Evolutionary conservation across 2,888 invertebrate species (phyloP), one percentile per base, ranked within the genome.

Genomic region (Platycnemis pennipes): DNA sequence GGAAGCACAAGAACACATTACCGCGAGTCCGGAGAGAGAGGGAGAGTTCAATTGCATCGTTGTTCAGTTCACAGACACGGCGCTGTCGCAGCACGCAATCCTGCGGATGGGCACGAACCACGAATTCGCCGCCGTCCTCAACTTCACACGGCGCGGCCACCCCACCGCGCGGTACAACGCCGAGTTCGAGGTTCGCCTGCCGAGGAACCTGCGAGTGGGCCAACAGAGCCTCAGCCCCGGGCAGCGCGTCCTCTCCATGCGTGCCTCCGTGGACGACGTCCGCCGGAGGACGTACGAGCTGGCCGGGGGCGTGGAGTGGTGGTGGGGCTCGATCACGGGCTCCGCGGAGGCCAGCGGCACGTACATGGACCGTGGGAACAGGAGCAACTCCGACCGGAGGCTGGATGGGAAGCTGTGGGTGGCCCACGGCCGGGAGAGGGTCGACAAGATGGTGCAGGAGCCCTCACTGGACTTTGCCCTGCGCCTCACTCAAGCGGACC

Each of bases 321-420:
- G 91, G 91, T 91, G 91, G 91, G 63, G 42, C 7, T 44, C 56
- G 11, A 56, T 91, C 13, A 91, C 91, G 8, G 91, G 91, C 0
- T 63, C 91, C 3, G 91, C 91, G 11, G 44, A 4, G 44, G 91
- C 44, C 1, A 22, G 42, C 5, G 91, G 91, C 26, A 91, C 44
- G 1, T 91, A 63, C 91, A 44, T 37, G 37, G 91, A 91, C 63
- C 19, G 44, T 26, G 91, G 91, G 16, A 91, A 91, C 63, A 42
- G 91, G n/a, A 91, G 63, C 69, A 91, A 91, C 91, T 91, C 91
- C 1, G 91, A 91, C n/a, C 53, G 91, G 44, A 42, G 63, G 26
- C n/a, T 91, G 91, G 69, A 91, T 8, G 91, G 91, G 26, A 91
- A 63, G 91, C 53, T 91, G 63, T 91, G 91, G 91, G 91, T 91